Base-by-base conservation (phyloP, 2,888 invertebrate species). In the Theretra japonica region DNA sequence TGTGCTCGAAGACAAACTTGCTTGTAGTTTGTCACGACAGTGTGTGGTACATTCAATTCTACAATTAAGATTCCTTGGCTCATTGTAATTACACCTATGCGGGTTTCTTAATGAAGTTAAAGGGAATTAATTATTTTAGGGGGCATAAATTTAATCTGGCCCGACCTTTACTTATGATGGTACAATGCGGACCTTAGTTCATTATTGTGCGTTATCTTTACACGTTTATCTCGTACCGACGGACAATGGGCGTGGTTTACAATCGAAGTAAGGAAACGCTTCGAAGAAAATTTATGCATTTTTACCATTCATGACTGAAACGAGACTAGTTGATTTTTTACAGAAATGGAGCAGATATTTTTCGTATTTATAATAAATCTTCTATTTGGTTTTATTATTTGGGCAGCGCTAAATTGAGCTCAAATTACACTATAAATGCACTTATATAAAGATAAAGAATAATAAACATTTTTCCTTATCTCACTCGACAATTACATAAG, bases 61-160 rank as follows among this genome's bases (percentile, higher is more conserved):
- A 93, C 94, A 92, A 93, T 93, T 93, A 93, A 93, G 93, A 94
- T 94, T 94, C 94, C 94, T 90, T 86, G 87, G 92, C 85, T 93
- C 92, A 92, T 94, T 92, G 92, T 94, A 94, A 94, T 94, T 94
- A 94, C 93, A 94, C 94, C 91, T 94, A 94, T 94, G 93, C 94
- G 94, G 94, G 94, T 89, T 88, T 90, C 91, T 92, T 93, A 93
- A 94, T 94, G 94, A 94, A 94, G 90, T 93, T 93, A 93, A 94
- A 91, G 93, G 91, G 92, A 94, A 93, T 93, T 93, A 91, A 94
- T 93, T 93, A 94, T 94, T 93, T 91, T 89, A 90, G 92, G 91
- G 85, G 86, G 89, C 86, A 92, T 92, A 92, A 92, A 93, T 93
- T 93, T 92, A 92, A 93, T 91, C 90, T 88, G 85, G 87, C 82